A percentile compares a stretch with the other conserved stretches of the same genome.
phyloP scores from a whole-genome alignment of 2,113 vertebrate species.

The Clarias magur region DNA sequence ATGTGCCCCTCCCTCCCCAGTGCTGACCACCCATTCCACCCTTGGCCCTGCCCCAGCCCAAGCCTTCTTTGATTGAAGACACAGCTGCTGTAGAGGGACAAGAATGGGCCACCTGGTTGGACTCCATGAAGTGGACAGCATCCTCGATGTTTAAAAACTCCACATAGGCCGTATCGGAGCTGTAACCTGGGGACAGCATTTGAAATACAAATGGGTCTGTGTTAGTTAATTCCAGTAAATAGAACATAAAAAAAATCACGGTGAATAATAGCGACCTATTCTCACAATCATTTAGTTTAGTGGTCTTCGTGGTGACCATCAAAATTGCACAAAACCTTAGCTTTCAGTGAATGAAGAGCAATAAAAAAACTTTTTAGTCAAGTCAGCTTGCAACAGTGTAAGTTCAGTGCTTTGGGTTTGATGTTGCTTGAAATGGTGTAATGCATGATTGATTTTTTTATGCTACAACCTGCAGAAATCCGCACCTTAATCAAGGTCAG shows the following conservation, averaged over 20 bases:
- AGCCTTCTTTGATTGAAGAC: constrained; percentile 79
- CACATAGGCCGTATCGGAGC: constrained; percentile 99
- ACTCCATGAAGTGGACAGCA: constrained; percentile 99
- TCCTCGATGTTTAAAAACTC: constrained; percentile 99
- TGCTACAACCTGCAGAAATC: not conserved
- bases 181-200: constrained; percentile 99
- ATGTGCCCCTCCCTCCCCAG: not conserved
- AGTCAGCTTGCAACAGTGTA: not conserved
- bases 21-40: constrained; percentile 47
- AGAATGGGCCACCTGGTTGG: constrained; percentile 99
- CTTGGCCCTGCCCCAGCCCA: constrained; percentile 73
- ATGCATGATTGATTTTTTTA: not conserved
- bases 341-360: constrained; percentile 9
- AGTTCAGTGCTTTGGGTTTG: not conserved
- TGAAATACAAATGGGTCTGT: constrained; percentile 99
- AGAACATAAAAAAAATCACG: constrained; percentile 54
- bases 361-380: not conserved
- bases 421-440: not conserved
- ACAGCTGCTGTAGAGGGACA: constrained; percentile 92
- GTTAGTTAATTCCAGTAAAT: constrained; percentile 88
- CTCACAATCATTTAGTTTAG: constrained; percentile 18
- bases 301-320: constrained; percentile 11
- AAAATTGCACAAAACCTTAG: not conserved
- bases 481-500: not conserved
- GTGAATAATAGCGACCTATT: constrained; percentile 43